Evolutionary conservation across 1,140 invertebrate species (phyloP).

Genomic region (Hylyphantes graminicola): DNA sequence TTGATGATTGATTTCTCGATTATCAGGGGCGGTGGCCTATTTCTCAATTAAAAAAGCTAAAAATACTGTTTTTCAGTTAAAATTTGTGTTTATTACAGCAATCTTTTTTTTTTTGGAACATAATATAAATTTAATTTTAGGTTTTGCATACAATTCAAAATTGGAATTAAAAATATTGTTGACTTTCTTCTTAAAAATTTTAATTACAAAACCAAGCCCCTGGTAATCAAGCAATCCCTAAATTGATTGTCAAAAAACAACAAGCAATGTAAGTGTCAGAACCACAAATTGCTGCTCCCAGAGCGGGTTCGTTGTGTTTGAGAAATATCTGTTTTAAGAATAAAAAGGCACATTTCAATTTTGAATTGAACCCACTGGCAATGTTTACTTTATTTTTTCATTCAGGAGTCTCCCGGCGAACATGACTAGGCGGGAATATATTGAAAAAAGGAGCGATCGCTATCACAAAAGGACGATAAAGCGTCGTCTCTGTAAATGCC

Average conservation of each 20-base stretch:
- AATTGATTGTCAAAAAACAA: neutral
- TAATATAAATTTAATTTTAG: no score
- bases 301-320: conserved; percentile 35
- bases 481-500: neutral
- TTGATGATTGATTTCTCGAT: neutral
- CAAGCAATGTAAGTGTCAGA: neutral
- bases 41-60: no score
- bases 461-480: neutral
- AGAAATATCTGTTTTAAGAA: neutral
- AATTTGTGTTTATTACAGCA: no score
- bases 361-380: no score
- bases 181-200: no score
- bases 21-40: neutral
- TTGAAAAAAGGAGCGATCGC: conserved; percentile 22
- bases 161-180: no score
- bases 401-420: conserved; percentile 8
- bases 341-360: no score
- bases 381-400: neutral
- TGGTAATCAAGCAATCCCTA: neutral
- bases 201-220: neutral
- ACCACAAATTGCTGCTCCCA: neutral
- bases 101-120: no score
- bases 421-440: neutral
- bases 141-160: no score
- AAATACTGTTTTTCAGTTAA: no score